These are phyloP conservation scores for Lepisosteus osseus DNA, from an alignment of 2,113 vertebrate genomes.

Conservation along the genomic window DNA sequence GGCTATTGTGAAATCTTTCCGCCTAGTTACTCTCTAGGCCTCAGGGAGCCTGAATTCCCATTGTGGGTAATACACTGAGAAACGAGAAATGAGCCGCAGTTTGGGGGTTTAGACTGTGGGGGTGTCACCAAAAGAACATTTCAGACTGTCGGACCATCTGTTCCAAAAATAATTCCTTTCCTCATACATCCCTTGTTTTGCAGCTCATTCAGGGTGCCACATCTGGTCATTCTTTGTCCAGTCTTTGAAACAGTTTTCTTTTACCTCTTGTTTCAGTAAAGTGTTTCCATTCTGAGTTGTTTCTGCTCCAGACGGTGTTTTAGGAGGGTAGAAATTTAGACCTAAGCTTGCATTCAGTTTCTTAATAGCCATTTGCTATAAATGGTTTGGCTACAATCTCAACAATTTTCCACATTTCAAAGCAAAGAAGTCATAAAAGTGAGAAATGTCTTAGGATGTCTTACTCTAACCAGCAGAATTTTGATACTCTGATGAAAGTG, in stretches of 20 bases:
- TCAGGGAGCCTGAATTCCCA: conserved; percentile 38
- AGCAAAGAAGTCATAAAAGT: no score
- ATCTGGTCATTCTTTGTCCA: background rate
- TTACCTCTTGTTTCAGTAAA: background rate
- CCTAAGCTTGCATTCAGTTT: no score
- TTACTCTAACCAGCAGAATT: no score
- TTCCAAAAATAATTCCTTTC: conserved; percentile 49
- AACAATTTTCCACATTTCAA: no score
- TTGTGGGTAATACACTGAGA: conserved; percentile 51
- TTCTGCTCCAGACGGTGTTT: conserved; percentile 26
- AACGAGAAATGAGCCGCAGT: conserved; percentile 25
- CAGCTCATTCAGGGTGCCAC: background rate
- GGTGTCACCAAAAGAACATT: conserved; percentile 33
- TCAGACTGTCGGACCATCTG: conserved; percentile 54
- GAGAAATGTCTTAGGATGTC: no score
- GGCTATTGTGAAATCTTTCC: conserved; percentile 62
- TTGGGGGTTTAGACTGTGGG: conserved; percentile 19
- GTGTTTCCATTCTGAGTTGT: background rate
- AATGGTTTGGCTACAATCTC: no score
- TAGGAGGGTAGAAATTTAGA: no score
- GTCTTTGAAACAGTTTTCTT: background rate
- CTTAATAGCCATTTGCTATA: no score
- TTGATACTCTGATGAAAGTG: no score
- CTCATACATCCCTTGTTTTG: conserved; percentile 17
- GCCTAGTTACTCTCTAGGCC: conserved; percentile 58